Base-by-base conservation (phyloP, 1,140 invertebrate species). In the Lepeophtheirus salmonis region DNA sequence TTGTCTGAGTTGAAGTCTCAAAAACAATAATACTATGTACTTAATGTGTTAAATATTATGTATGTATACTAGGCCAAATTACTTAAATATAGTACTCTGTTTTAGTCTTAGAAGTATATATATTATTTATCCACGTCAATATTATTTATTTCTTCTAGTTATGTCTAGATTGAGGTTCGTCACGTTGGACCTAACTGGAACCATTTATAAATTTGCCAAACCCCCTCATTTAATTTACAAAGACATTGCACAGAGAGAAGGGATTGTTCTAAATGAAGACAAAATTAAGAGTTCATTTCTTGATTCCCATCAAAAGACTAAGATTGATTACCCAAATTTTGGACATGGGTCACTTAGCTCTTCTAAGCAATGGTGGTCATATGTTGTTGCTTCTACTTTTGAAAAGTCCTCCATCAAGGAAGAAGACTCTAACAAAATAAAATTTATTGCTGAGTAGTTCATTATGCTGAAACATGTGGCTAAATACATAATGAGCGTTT, bases 351-450 rank as follows among this genome's bases (percentile, higher is more conserved):
- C 52, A 14, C 52, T 21, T 54, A 14, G n/a, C 2, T 20, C 20
- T 54, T 54, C 52, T 18, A 54, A 12, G 22, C 14, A 54, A 21
- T 54, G 52, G 52, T 54, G 52, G 52, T 21, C 17, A n/a, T 14
- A 54, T 4, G 18, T 54, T 16, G 52, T 54, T 2, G 18, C n/a
- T 18, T 20, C 18, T 16, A 54, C 52, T 2, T 23, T 54, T n/a
- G 3, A 54, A 23, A 24, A 20, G 14, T 12, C 10, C n/a, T n/a
- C n/a, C n/a, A n/a, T n/a, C n/a, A n/a, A n/a, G n/a, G n/a, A n/a
- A n/a, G n/a, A n/a, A n/a, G n/a, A n/a, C n/a, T n/a, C n/a, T n/a
- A n/a, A n/a, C n/a, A n/a, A n/a, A n/a, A n/a, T n/a, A n/a, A 50
- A 18, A 2, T 48, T n/a, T 48, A 50, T 17, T 20, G 49, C 49